Evolutionary conservation across 2,113 vertebrate species (phyloP).

Genomic region (Heliornis fulica): DNA sequence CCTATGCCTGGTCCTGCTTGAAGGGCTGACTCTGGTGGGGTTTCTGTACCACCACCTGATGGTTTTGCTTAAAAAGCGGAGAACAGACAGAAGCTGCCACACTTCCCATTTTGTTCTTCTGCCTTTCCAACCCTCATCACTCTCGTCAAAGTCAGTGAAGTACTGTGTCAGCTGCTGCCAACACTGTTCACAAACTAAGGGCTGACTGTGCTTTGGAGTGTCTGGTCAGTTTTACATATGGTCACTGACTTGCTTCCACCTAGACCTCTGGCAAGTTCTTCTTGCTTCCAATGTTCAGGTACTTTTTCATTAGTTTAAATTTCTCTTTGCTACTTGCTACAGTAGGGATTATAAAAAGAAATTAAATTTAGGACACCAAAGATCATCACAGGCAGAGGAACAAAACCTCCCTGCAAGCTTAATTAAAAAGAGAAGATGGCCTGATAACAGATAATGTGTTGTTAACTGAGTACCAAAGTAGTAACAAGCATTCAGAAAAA

Average conservation of each 20-base stretch:
- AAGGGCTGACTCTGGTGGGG: neutral
- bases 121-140: neutral
- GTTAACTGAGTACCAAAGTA: neutral
- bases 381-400: neutral
- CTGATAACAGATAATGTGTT: neutral
- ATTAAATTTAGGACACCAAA: neutral
- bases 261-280: neutral
- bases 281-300: neutral
- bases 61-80: neutral
- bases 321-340: neutral
- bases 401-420: neutral
- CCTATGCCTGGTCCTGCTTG: neutral
- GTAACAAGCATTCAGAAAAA: neutral
- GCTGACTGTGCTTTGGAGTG: neutral
- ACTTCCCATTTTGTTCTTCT: neutral
- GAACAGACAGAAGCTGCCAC: neutral
- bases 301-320: neutral
- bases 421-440: neutral
- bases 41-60: neutral
- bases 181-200: neutral
- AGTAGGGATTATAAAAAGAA: neutral
- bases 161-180: neutral
- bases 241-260: neutral
- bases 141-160: neutral
- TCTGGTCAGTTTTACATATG: neutral